These are phyloP conservation scores for Chrysemys picta DNA, from an alignment of 2,113 vertebrate genomes.

Conservation along the genomic window DNA sequence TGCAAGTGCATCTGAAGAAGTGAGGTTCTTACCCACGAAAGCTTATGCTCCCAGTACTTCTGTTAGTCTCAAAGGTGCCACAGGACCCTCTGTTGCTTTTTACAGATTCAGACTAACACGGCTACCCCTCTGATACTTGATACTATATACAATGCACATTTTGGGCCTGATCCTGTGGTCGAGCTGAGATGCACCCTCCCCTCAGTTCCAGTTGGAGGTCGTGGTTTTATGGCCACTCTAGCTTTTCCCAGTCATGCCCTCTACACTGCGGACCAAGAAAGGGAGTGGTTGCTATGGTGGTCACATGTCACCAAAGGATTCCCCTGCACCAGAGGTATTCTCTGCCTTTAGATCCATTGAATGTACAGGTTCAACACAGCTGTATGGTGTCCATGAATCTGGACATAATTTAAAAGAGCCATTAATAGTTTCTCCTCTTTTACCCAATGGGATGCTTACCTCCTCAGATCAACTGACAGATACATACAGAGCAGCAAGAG, in stretches of 20 bases:
- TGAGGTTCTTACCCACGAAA: too few relatives aligned
- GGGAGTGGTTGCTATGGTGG: background rate
- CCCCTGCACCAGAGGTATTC: background rate
- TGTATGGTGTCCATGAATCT: background rate
- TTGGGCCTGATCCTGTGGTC: background rate
- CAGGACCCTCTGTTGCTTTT: too few relatives aligned
- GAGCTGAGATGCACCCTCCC: background rate
- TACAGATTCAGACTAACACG: too few relatives aligned
- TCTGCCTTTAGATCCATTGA: background rate
- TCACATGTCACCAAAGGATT: background rate
- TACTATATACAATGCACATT: background rate
- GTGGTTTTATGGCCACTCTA: background rate
- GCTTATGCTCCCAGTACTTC: too few relatives aligned
- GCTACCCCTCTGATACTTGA: too few relatives aligned
- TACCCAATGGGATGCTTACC: background rate
- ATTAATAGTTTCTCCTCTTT: background rate
- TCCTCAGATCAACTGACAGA: background rate
- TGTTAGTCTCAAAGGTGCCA: too few relatives aligned
- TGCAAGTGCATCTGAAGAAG: too few relatives aligned
- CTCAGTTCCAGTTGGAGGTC: background rate
- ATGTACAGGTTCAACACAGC: background rate
- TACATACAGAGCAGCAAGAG: background rate
- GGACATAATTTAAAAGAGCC: background rate
- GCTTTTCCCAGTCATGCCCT: background rate
- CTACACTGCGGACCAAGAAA: background rate